Evolutionary conservation across 2,113 vertebrate species (phyloP), one percentile per base, ranked within the genome.

Genomic region (Eleginops maclovinus): DNA sequence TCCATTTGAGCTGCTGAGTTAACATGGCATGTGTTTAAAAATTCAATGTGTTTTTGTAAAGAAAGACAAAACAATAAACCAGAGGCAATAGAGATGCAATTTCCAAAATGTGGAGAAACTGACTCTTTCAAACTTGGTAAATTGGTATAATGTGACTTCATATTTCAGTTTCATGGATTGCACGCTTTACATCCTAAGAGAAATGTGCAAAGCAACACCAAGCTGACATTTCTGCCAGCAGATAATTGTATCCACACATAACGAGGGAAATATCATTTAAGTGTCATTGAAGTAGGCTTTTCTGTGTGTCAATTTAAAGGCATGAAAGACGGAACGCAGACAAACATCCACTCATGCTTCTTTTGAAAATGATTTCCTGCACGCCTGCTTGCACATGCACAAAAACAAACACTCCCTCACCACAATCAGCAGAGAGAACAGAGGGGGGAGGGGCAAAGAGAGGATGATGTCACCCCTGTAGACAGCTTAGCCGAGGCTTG

Each of bases 391-490:
- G 54, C 67, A 83, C 77, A 73, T 11, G 58, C 83, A 79, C 81
- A 75, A 79, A 90, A 86, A 90, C 85, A 85, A 82, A 61, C 79
- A 75, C 68, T 60, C 81, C 74, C 84, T 78, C 60, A 41, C 78
- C 28, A 40, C 73, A 62, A 53, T 26, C 67, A 51, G 73, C 54
- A 21, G 75, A 75, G 73, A 89, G 73, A 89, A 84, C 86, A 77
- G 66, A 47, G 81, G 77, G 88, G 83, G 90, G 85, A 83, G 90
- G 89, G 83, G 88, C 69, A 11, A 75, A 65, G 50, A 86, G 73
- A 72, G 85, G 87, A 91, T 94, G 93, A 93, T 93, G 92, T 94
- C 92, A 94, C 83, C 93, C 69, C 83, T 88, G 87, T 85, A 86
- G 89, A 87, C 88, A 51, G 90, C 86, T 89, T 84, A 91, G 90